phyloP scores from a whole-genome alignment of 2,888 invertebrate species.

The Epistrophe grossulariae region DNA sequence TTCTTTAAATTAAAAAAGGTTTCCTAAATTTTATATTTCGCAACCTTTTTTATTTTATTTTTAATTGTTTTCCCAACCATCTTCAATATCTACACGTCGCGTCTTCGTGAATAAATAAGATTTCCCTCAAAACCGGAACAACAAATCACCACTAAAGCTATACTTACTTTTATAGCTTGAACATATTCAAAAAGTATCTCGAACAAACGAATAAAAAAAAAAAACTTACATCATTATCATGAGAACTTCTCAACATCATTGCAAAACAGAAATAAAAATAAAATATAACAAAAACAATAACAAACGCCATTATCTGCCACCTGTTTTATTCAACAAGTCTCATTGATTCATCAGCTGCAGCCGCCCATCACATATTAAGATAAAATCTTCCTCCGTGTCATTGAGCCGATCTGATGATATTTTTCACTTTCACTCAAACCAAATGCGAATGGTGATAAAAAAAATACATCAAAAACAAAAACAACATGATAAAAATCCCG shows the following conservation, averaged over 20 bases:
- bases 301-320: constrained; percentile 40
- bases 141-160: constrained; percentile 47
- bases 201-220: background rate
- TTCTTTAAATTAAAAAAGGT: too few relatives aligned
- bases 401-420: constrained; percentile 40
- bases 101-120: constrained; percentile 3
- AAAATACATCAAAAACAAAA: constrained; percentile 30
- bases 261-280: background rate
- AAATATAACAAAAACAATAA: constrained; percentile 49
- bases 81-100: background rate
- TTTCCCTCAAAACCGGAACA: constrained; percentile 51
- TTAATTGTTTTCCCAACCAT: background rate
- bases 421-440: constrained; percentile 71
- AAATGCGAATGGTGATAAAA: constrained; percentile 50
- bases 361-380: constrained; percentile 2
- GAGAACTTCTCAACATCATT: constrained; percentile 40
- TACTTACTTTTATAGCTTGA: background rate
- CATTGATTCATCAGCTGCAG: constrained; percentile 16
- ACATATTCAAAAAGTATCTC: constrained; percentile 1
- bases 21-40: background rate
- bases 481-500: constrained; percentile 48
- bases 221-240: constrained; percentile 49
- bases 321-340: constrained; percentile 15
- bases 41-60: background rate
- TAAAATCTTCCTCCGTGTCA: constrained; percentile 33